Base-by-base conservation (phyloP, 1,140 invertebrate species). In the Ips nitidus region DNA sequence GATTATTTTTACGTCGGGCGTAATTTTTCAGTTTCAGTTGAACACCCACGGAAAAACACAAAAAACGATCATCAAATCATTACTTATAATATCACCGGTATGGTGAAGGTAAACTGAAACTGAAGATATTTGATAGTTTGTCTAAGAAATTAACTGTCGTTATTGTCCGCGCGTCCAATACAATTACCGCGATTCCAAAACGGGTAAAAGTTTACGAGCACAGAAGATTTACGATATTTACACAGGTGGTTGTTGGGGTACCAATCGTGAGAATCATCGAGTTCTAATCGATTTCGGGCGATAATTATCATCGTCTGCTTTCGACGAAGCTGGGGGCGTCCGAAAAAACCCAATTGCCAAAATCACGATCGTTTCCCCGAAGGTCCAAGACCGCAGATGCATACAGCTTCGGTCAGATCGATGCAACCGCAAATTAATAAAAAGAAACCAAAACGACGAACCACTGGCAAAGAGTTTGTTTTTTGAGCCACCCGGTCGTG, bases 141-240 rank as follows among this genome's bases (percentile, higher is more conserved):
- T 22, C 53, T 56, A 56, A 56, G 37, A 3, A 56, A 39, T 36
- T 56, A 56, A n/a, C 38, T 56, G n/a, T 56, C 7, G n/a, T 56
- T n/a, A 36, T 56, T 56, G 53, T 56, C 6, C 8, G 53, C 37
- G 22, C 6, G 22, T n/a, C 7, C 22, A 50, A 50, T 3, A 50
- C 22, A 50, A 50, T 2, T 50, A 50, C 7, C 45, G 3, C 7
- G 22, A 50, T 22, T 3, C 45, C 7, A 50, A 22, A 22, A 22
- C 22, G 22, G 22, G 22, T 50, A 50, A 8, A 22, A 8, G 45
- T 22, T 22, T 50, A 8, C 7, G 7, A 8, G 45, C 7, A 2
- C 45, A 8, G 45, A 22, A 22, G 22, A 50, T 50, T 50, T 50
- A 50, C 22, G 45, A 8, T 50, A 22, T 50, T 50, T 50, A 22